Conservation (phyloP, 2,113 vertebrate species). For the Herpailurus yagouaroundi region DNA sequence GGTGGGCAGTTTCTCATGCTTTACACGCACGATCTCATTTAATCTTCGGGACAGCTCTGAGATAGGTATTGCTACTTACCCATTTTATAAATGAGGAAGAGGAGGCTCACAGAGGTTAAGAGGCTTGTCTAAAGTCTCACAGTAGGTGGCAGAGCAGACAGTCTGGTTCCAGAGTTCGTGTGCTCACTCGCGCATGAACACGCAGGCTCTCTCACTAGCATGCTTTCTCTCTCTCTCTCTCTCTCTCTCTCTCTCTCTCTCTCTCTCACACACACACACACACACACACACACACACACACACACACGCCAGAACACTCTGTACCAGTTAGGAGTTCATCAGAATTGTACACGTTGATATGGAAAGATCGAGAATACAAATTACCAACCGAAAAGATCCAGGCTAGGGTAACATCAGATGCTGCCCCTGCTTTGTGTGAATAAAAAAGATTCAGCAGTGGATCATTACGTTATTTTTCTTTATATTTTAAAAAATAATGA, state of each 20-base stretch:
- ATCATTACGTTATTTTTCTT: not conserved
- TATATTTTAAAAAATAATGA: not conserved
- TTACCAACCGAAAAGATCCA: not conserved
- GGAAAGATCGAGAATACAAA: not conserved
- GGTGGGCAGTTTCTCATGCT: not conserved
- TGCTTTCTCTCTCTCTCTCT: not conserved
- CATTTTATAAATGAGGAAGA: constrained; percentile 1
- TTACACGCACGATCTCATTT: not conserved
- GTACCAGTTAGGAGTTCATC: not conserved
- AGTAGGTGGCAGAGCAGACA: not conserved
- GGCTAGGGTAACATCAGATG: not conserved
- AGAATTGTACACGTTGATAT: not conserved
- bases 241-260: not conserved
- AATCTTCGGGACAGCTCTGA: not conserved
- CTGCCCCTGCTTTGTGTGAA: not conserved
- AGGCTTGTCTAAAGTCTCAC: not conserved
- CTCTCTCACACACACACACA: not conserved
- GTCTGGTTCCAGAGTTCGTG: not conserved
- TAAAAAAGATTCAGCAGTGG: not conserved
- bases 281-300: not conserved
- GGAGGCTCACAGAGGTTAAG: not conserved
- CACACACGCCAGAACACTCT: not conserved
- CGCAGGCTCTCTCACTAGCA: not conserved
- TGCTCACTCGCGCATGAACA: not conserved
- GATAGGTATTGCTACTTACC: not conserved